Conservation (phyloP, 1,140 invertebrate species). For the Eufriesea mexicana region DNA sequence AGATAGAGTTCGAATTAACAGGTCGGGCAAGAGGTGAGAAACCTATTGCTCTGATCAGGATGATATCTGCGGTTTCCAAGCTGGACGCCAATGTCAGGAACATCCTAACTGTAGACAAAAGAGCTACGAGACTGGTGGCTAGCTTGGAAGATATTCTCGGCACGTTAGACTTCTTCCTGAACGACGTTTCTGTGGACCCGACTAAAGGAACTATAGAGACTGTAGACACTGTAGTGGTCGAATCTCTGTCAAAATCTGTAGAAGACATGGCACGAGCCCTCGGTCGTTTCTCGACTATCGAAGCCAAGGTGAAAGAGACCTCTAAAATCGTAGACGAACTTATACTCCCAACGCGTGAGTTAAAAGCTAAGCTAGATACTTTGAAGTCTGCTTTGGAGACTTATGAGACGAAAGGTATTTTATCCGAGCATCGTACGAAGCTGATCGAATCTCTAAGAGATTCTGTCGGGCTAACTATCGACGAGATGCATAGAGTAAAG, state of each 20-base stretch:
- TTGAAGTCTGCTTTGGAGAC: constrained; percentile 73
- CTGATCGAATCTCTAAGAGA: constrained; percentile 72
- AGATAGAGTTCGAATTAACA: constrained; percentile 73
- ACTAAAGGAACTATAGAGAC: constrained; percentile 70
- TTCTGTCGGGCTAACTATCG: constrained; percentile 63
- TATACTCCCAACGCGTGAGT: constrained; percentile 63
- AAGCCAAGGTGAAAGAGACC: neutral
- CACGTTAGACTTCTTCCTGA: constrained; percentile 62
- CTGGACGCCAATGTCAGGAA: constrained; percentile 55
- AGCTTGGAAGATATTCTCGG: constrained; percentile 60
- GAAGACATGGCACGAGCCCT: constrained; percentile 69
- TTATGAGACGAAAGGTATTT: constrained; percentile 65
- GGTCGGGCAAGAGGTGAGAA: constrained; percentile 63
- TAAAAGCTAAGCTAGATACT: constrained; percentile 72
- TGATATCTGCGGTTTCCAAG: constrained; percentile 63
- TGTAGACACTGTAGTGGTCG: constrained; percentile 77
- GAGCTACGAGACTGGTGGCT: constrained; percentile 28
- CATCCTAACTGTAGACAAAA: constrained; percentile 23
- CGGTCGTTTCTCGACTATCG: neutral
- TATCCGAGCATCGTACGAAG: constrained; percentile 69
- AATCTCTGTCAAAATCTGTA: constrained; percentile 73
- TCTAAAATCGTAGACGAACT: constrained; percentile 54
- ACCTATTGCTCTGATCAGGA: constrained; percentile 75
- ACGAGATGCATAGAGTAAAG: constrained; percentile 62
- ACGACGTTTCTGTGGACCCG: constrained; percentile 68